Conservation (phyloP, 2,888 invertebrate species). For the Leptinotarsa rubiginosa region DNA sequence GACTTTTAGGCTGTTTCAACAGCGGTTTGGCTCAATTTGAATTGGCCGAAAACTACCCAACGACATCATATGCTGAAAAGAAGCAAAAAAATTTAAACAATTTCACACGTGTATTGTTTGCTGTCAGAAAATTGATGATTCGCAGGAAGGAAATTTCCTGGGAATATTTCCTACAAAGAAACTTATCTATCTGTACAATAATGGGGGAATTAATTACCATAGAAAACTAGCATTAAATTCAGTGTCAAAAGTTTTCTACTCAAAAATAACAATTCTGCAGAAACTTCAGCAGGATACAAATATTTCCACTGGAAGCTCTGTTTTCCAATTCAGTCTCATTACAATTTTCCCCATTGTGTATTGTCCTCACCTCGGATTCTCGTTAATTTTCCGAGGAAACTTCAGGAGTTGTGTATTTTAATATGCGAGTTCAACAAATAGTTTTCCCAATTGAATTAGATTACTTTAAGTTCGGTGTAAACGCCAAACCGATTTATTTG, state of each 20-base stretch:
- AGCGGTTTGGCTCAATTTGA: too few species aligned
- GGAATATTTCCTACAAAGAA: too few species aligned
- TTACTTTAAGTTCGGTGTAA: constrained; percentile 2
- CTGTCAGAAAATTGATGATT: too few species aligned
- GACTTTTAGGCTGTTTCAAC: too few species aligned
- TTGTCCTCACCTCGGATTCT: constrained; percentile 10
- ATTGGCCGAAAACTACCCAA: too few species aligned
- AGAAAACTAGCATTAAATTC: not conserved
- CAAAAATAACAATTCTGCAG: not conserved
- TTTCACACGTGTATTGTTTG: too few species aligned
- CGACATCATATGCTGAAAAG: too few species aligned
- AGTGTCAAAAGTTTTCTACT: not conserved
- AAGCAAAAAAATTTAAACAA: too few species aligned
- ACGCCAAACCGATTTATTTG: constrained; percentile 1
- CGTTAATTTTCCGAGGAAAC: constrained; percentile 1
- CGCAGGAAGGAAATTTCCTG: too few species aligned
- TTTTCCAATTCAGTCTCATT: constrained; percentile 3
- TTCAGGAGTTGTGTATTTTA: constrained; percentile 11
- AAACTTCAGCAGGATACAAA: not conserved
- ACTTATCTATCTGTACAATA: too few species aligned
- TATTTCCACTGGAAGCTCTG: not conserved
- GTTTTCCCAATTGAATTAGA: constrained; percentile 15
- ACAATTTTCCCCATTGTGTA: not conserved
- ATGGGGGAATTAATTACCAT: not conserved
- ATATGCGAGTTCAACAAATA: not conserved